A percentile compares a stretch with the other conserved stretches of the same genome.
Conservation (phyloP, 1,140 invertebrate species). For the Drosophila equinoxialis region DNA sequence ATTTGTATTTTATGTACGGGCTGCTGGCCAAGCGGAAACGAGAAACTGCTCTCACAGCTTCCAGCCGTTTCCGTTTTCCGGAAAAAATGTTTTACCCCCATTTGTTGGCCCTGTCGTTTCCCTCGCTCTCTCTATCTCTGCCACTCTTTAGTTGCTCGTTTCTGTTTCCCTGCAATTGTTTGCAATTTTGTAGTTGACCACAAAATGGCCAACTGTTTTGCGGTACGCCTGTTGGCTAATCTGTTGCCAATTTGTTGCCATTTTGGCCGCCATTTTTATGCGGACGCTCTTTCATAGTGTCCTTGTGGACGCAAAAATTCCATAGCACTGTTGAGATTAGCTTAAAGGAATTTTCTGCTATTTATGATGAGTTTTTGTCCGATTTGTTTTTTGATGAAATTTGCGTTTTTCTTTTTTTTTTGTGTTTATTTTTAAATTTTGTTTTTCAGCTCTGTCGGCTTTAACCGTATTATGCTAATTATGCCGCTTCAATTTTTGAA, state of each 20-base stretch:
- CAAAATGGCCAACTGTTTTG: conserved; percentile 71
- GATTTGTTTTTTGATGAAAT: conserved; percentile 19
- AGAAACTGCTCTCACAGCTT: conserved; percentile 56
- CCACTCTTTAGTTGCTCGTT: conserved; percentile 31
- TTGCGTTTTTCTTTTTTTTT: conserved; percentile 26
- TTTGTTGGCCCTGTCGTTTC: conserved; percentile 32
- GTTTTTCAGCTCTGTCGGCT: conserved; percentile 21
- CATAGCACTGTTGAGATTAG: conserved; percentile 3
- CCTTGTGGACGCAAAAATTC: conserved; percentile 25
- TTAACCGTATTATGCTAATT: conserved; percentile 66
- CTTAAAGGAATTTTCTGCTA: conserved; percentile 22
- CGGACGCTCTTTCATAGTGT: conserved; percentile 35
- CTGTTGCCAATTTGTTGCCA: conserved; percentile 68
- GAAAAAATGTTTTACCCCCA: conserved; percentile 8
- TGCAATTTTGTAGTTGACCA: conserved; percentile 66
- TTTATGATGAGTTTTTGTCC: neutral
- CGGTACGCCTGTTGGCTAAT: conserved; percentile 48
- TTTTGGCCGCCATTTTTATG: conserved; percentile 33
- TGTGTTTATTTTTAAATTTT: conserved; percentile 35
- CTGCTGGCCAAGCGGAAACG: conserved; percentile 63
- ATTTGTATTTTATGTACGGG: conserved; percentile 46
- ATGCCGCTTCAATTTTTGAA: conserved; percentile 13
- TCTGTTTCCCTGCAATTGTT: conserved; percentile 63
- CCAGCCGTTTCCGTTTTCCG: conserved; percentile 62
- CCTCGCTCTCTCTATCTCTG: too few species aligned